Conservation (phyloP, 2,797 vertebrate species). For the Sciurus carolinensis region DNA sequence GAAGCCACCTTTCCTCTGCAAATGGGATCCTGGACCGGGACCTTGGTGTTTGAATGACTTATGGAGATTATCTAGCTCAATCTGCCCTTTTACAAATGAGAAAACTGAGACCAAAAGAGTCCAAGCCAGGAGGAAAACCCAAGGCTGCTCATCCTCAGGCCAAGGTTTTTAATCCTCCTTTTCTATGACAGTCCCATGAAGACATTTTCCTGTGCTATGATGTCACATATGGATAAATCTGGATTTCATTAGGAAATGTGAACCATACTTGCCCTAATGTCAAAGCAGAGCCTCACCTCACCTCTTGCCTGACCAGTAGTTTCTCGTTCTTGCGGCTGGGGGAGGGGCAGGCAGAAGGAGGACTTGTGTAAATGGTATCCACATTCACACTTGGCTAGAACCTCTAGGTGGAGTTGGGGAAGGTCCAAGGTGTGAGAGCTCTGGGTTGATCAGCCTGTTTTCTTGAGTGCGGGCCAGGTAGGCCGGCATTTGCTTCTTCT, state of each 20-base stretch:
- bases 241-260: constrained; percentile 47
- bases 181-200: background rate
- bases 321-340: background rate
- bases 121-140: background rate
- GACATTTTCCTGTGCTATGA: background rate
- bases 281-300: background rate
- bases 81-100: background rate
- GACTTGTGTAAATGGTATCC: background rate
- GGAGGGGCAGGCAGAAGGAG: background rate
- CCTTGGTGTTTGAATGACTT: background rate
- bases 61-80: background rate
- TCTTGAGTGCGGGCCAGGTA: constrained; percentile 39
- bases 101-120: background rate
- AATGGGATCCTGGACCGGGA: background rate
- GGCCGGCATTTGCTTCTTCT: background rate
- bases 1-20: background rate
- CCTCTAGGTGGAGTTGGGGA: constrained; percentile 7
- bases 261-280: background rate
- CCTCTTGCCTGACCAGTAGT: background rate
- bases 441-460: constrained; percentile 14
- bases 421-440: constrained; percentile 26
- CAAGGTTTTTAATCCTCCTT: background rate
- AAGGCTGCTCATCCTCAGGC: background rate
- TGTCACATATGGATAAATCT: background rate
- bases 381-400: constrained; percentile 52